Evolutionary conservation across 2,797 vertebrate species (phyloP).

Genomic region (Menidia menidia): DNA sequence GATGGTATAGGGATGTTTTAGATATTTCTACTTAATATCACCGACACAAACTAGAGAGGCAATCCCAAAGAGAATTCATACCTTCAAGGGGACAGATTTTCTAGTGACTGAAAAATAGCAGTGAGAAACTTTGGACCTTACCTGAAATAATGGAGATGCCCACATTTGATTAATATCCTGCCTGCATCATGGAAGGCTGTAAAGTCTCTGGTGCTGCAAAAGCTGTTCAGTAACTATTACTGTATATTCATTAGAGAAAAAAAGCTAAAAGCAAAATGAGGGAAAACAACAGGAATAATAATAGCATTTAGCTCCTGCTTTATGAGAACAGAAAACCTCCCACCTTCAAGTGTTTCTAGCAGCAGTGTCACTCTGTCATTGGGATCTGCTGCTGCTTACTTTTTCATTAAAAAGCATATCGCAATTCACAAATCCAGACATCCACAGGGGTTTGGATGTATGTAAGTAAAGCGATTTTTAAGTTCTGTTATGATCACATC

Average conservation of each 20-base stretch:
- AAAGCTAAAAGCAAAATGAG: not conserved
- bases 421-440: conserved; percentile 33
- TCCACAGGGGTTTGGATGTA: conserved; percentile 17
- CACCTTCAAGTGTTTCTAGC: conserved; percentile 36
- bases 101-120: not conserved
- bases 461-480: not conserved
- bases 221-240: not conserved
- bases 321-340: conserved; percentile 32
- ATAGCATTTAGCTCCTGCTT: conserved; percentile 9
- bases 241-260: not conserved
- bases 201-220: conserved; percentile 1
- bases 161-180: conserved; percentile 6
- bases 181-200: not conserved
- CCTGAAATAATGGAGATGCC: conserved; percentile 8
- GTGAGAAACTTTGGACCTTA: conserved; percentile 1
- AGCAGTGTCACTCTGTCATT: conserved; percentile 39
- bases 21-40: not conserved
- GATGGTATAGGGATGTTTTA: not conserved
- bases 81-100: not conserved
- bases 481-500: conserved; percentile 1
- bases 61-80: not conserved
- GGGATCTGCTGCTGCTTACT: conserved; percentile 30
- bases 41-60: not conserved
- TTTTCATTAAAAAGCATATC: conserved; percentile 36
- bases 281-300: not conserved